phyloP scores from a whole-genome alignment of 2,113 vertebrate species.

The Smithornis capensis region DNA sequence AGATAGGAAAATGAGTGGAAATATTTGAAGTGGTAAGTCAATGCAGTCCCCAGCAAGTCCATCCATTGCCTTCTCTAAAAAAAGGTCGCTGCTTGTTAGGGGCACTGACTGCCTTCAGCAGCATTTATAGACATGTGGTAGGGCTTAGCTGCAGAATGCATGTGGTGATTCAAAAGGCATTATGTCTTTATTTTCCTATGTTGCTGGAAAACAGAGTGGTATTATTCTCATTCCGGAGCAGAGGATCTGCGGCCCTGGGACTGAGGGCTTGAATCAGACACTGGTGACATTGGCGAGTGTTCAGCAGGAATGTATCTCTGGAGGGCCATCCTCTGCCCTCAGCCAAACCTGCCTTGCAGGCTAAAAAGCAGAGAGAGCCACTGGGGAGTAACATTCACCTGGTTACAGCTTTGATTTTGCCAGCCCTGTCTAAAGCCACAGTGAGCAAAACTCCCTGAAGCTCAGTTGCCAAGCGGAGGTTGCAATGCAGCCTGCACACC shows the following conservation, averaged over 20 bases:
- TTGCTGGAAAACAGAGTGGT: neutral
- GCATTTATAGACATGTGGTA: rapidly evolving
- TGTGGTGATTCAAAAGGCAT: neutral
- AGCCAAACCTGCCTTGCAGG: neutral
- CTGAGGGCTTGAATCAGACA: neutral
- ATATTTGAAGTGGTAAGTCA: neutral
- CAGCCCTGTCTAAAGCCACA: neutral
- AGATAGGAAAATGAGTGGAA: neutral
- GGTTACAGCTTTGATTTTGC: neutral
- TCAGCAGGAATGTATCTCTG: neutral
- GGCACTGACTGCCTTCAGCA: neutral
- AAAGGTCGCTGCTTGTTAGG: neutral
- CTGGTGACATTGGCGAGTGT: neutral
- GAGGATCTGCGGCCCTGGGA: neutral
- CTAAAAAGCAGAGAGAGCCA: neutral
- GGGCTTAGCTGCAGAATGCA: neutral
- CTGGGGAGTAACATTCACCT: neutral
- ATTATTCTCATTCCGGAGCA: neutral
- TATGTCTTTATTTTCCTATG: neutral
- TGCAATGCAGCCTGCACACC: neutral
- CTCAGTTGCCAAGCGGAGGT: neutral
- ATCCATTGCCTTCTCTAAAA: neutral
- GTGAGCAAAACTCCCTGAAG: neutral
- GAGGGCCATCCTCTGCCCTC: neutral
- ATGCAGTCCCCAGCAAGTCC: neutral